phyloP scores from a whole-genome alignment of 1,140 invertebrate species.

The Metopolophium dirhodum region DNA sequence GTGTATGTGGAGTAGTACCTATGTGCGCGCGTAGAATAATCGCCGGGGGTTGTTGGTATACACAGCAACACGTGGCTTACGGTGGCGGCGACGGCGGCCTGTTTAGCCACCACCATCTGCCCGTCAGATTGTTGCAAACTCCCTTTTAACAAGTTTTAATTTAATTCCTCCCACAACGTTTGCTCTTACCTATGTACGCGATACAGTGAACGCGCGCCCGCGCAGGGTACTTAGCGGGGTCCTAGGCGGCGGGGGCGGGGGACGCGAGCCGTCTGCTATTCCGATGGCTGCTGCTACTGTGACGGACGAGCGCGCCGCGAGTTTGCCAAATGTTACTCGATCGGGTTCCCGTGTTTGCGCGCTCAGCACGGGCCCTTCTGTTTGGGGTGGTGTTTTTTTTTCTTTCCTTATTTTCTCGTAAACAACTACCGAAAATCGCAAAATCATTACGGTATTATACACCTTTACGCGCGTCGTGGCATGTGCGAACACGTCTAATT shows the following conservation, averaged over 20 bases:
- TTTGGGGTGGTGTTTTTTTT: conserved; percentile 44
- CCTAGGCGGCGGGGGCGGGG: conserved; percentile 2
- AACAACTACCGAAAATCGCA: conserved; percentile 55
- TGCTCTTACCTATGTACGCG: neutral
- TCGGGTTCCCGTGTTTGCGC: conserved; percentile 46
- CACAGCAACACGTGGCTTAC: conserved; percentile 45
- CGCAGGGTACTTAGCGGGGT: conserved; percentile 47
- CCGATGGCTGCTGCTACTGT: conserved; percentile 27
- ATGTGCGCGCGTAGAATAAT: neutral
- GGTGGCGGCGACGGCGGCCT: conserved; percentile 21
- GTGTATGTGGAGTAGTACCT: neutral
- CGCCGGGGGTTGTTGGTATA: conserved; percentile 30
- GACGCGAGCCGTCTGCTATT: conserved; percentile 51
- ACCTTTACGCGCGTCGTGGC: conserved; percentile 6
- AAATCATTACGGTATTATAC: conserved; percentile 50
- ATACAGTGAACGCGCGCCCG: neutral
- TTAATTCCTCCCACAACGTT: conserved; percentile 55
- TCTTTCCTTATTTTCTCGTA: conserved; percentile 41
- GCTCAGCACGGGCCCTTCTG: conserved; percentile 33
- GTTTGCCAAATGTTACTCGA: conserved; percentile 56
- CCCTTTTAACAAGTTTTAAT: conserved; percentile 58
- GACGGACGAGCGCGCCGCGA: conserved; percentile 39
- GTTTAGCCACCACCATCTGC: conserved; percentile 54
- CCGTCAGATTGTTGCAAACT: conserved; percentile 57
- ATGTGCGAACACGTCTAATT: conserved; percentile 56